Conservation (phyloP, 2,113 vertebrate genomes). For the Pelecanoides urinatrix region DNA sequence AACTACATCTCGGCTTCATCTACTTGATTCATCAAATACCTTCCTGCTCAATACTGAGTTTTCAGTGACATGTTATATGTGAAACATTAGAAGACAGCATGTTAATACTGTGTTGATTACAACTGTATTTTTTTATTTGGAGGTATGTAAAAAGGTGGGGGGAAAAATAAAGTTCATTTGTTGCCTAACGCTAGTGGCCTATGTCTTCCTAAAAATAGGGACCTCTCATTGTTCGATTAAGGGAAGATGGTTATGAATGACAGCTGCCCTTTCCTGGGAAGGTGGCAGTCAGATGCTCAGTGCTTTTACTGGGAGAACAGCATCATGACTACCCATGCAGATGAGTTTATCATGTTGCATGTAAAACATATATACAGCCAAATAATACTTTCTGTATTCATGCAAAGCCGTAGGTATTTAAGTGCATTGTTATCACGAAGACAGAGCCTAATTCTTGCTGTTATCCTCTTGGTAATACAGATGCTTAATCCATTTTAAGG, state of each 20-base stretch:
- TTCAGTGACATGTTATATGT: conserved; percentile 48
- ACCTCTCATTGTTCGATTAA: background rate
- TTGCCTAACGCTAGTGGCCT: background rate
- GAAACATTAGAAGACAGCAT: conserved; percentile 48
- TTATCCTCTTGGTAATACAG: background rate
- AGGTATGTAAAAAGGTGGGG: background rate
- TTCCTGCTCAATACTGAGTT: conserved; percentile 61
- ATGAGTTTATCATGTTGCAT: background rate
- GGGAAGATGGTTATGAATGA: background rate
- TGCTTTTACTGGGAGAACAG: background rate
- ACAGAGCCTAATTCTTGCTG: background rate
- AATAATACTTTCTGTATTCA: background rate
- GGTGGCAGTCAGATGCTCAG: background rate
- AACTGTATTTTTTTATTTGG: conserved; percentile 36
- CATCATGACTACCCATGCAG: background rate
- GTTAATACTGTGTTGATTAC: conserved; percentile 30
- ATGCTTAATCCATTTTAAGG: background rate
- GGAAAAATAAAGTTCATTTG: background rate
- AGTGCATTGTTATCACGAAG: background rate
- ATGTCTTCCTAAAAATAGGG: background rate
- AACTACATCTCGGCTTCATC: conserved; percentile 70
- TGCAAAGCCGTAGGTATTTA: background rate
- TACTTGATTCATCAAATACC: conserved; percentile 72
- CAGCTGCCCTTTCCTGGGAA: background rate
- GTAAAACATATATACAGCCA: background rate